Conservation (phyloP, 2,888 invertebrate species). For the Teleiodes luculella region DNA sequence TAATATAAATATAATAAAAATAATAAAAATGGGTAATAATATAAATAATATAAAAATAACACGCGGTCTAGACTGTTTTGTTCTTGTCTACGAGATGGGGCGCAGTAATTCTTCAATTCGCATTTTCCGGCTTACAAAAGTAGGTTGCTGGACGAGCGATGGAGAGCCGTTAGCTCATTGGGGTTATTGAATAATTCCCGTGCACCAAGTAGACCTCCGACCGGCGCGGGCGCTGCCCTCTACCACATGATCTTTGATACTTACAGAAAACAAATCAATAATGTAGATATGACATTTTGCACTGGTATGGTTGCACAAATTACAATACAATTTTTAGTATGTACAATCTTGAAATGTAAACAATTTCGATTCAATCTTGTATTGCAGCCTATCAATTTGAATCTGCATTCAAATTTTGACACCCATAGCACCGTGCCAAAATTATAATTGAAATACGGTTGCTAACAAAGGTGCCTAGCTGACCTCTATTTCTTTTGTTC, state of each 20-base stretch:
- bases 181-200: constrained; percentile 75
- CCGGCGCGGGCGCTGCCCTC: constrained; percentile 37
- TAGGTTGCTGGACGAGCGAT: constrained; percentile 69
- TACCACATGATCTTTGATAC: constrained; percentile 46
- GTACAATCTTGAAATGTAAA: too few species aligned
- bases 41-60: too few species aligned
- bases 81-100: constrained; percentile 37
- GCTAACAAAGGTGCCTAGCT: background rate
- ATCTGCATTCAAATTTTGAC: background rate
- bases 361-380: background rate
- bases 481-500: constrained; percentile 43
- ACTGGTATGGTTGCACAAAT: too few species aligned
- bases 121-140: constrained; percentile 74
- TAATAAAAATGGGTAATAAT: background rate
- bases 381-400: background rate
- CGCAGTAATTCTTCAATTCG: constrained; percentile 74
- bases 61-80: background rate
- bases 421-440: background rate
- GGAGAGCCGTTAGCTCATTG: constrained; percentile 74
- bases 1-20: background rate
- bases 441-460: background rate
- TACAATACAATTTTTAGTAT: too few species aligned
- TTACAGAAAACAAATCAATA: too few species aligned
- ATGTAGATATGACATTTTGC: too few species aligned
- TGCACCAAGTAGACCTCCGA: too few species aligned